Percentiles rank a stretch among this genome's conserved stretches.
phyloP scores from a whole-genome alignment of 2,797 vertebrate species.

The Tokudaia muenninki region DNA sequence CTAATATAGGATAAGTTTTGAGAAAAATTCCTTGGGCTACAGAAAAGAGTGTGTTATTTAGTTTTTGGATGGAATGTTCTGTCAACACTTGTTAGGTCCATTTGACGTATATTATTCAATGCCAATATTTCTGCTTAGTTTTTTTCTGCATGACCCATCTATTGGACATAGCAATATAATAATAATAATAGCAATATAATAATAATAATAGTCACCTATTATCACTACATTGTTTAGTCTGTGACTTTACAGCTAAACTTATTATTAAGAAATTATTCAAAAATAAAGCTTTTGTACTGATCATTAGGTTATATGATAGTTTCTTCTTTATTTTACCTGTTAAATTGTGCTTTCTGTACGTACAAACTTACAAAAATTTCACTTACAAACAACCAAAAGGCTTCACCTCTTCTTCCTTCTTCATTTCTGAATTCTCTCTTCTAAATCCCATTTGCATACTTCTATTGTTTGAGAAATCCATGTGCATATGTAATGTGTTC shows the following conservation, averaged over 20 bases:
- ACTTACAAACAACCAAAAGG: background rate
- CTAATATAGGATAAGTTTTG: background rate
- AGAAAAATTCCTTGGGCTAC: background rate
- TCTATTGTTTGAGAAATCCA: background rate
- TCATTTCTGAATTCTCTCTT: background rate
- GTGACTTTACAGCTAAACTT: background rate
- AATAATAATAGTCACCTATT: background rate
- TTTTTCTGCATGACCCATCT: background rate
- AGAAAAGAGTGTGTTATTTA: background rate
- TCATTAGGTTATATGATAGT: background rate
- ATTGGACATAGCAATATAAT: background rate
- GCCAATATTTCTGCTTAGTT: background rate
- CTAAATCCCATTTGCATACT: background rate
- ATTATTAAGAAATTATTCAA: background rate
- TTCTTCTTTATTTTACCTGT: background rate
- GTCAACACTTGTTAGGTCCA: background rate
- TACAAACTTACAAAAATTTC: background rate
- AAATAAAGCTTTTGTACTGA: background rate
- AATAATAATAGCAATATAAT: no score
- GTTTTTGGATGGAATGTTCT: background rate
- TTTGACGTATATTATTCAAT: background rate
- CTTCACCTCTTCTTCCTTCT: background rate
- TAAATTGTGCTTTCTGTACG: background rate
- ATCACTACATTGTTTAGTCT: background rate
- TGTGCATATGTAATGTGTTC: background rate